phyloP scores from a whole-genome alignment of 2,113 vertebrate species.

The Mionectes macconnelli region DNA sequence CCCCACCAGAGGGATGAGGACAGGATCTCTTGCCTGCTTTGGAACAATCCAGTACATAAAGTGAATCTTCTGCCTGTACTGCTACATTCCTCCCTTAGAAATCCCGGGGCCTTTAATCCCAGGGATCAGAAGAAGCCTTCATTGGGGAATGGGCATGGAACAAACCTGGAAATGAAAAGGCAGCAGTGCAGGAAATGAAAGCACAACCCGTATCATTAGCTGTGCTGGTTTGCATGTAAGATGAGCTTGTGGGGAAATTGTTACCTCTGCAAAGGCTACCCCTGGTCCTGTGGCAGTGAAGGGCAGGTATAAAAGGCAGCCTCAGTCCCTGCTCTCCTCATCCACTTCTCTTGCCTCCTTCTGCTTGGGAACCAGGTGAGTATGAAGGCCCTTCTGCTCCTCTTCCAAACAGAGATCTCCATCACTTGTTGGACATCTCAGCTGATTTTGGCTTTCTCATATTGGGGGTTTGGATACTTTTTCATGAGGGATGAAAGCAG shows the following conservation, averaged over 20 bases:
- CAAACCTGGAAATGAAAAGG: not conserved
- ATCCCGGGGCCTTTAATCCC: not conserved
- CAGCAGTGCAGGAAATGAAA: not conserved
- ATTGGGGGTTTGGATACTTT: not conserved
- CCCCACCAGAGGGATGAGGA: not conserved
- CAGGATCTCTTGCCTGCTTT: not conserved
- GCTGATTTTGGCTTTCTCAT: not conserved
- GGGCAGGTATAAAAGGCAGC: not conserved
- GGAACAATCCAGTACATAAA: not conserved
- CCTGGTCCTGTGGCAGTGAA: not conserved
- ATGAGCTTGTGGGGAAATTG: not conserved
- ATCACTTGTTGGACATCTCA: not conserved
- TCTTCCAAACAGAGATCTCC: not conserved
- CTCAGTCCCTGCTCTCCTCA: not conserved
- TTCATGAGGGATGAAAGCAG: rapidly evolving
- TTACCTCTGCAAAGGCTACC: not conserved
- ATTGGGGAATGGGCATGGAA: not conserved
- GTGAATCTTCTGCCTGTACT: not conserved
- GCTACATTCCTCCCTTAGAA: not conserved
- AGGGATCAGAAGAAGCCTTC: not conserved
- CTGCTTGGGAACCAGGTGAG: not conserved
- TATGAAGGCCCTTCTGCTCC: not conserved
- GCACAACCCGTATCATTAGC: not conserved
- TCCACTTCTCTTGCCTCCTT: not conserved
- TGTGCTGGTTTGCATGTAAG: not conserved